Evolutionary conservation across 2,797 vertebrate genomes (phyloP).

Genomic region (Apodemus agrarius): DNA sequence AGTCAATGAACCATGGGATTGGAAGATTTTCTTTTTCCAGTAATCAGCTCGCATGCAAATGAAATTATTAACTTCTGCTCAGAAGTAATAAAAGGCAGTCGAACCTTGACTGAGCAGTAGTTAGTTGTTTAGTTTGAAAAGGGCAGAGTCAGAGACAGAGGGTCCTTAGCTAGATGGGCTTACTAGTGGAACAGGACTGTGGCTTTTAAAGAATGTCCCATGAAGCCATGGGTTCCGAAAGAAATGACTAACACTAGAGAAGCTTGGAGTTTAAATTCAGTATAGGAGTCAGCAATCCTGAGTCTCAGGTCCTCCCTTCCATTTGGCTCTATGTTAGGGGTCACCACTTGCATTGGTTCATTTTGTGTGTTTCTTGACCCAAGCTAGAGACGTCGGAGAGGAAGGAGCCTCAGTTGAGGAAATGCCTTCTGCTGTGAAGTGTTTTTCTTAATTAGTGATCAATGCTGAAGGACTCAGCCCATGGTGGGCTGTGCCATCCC

Average conservation of each 20-base stretch:
- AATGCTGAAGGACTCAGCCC: neutral
- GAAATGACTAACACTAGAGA: neutral
- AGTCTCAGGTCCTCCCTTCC: neutral
- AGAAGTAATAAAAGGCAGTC: neutral
- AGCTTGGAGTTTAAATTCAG: neutral
- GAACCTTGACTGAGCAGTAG: neutral
- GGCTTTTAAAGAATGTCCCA: neutral
- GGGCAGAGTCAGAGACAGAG: neutral
- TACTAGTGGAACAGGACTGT: neutral
- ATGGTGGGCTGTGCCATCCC: neutral
- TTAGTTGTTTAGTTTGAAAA: neutral
- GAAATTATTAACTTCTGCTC: slow-evolving; percentile 1
- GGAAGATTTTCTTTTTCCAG: slow-evolving; percentile 63
- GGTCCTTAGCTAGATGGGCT: neutral
- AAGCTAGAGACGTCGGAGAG: neutral
- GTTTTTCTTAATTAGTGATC: neutral
- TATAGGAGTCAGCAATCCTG: neutral
- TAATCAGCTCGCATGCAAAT: neutral
- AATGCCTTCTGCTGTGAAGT: neutral
- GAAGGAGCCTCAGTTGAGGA: neutral
- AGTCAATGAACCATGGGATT: slow-evolving; percentile 41
- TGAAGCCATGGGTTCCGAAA: neutral
- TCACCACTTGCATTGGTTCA: neutral
- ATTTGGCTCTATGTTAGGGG: neutral
- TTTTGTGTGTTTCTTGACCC: neutral